Evolutionary conservation across 2,113 vertebrate species (phyloP), one percentile per base, ranked within the genome.

Genomic region (Orthonyx spaldingii): DNA sequence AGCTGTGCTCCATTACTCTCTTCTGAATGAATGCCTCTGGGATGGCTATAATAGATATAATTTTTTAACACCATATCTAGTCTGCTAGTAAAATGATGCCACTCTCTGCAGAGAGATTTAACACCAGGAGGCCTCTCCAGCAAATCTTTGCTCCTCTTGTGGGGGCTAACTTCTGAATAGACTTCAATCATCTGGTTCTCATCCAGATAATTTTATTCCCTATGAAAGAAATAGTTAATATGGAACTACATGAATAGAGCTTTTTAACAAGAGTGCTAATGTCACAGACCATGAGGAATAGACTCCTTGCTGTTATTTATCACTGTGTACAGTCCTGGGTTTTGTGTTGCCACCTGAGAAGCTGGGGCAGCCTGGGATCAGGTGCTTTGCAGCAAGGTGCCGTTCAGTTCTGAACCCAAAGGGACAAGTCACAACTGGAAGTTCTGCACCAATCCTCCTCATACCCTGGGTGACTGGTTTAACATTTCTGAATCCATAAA

Each of bases 1-100:
- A 97, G 96, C 90, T 92, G 84, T 96, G 96, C 89, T 87, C 91
- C 88, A 96, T 97, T 97, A 96, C 93, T 89, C 91, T 83, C 82
- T 78, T 91, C 87, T 93, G 94, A 91, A 91, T 84, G 87, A 94
- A 96, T 0, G 28, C 87, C 95, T 96, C 87, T 93, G 94, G 96
- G 94, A 97, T 30, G 42, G 71, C 47, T 94, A 83, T 83, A 94
- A 95, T 70, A 94, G 84, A 96, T 86, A 70, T 30, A 75, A 96
- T 96, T 96, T 96, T 96, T 94, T 82, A 93, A 94, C 64, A 92
- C 60, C 41, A 19, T 89, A 96, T 84, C 90, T 80, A 86, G n/a
- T 59, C 74, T 42, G 37, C 70, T 93, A 94, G 94, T 95, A 96
- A 96, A 96, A 94, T 81, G 20, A 92, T 92, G 90, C 69, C 92